Base-by-base conservation (phyloP, 2,113 vertebrate genomes). In the Melanotaenia duboulayi region DNA sequence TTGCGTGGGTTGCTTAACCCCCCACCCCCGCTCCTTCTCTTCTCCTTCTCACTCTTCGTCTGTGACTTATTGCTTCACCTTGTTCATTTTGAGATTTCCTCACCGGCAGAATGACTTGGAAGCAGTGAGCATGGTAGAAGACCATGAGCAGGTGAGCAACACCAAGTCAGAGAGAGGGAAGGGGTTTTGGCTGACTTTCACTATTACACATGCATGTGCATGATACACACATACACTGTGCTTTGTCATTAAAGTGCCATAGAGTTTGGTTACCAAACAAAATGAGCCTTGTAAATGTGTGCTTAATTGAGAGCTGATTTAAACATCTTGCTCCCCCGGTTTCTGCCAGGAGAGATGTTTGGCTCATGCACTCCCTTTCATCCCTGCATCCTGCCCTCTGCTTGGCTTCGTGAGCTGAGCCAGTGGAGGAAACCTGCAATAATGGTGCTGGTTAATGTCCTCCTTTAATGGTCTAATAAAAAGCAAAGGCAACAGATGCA, bases 11-110 rank as follows among this genome's bases (percentile, higher is more conserved):
- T 86, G 89, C 82, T 76, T 71, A 59, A 80, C 84, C 74, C 85
- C 85, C 71, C 65, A 52, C 78, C 75, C 19, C 51, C 32, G 8
- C 13, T 67, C 61, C 78, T 76, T 58, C 58, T 74, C 65, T 68
- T 79, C 76, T 65, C 76, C 77, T 72, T 86, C 82, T 81, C 76
- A 73, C 76, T 83, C 80, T 86, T 83, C 66, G 82, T 89, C 90
- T 89, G 63, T 77, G 84, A 91, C 87, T 90, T 89, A 73, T 87
- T 90, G 83, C 89, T 91, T 88, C 78, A 90, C 63, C 78, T 42
- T 59, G 84, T 84, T 90, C 85, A 90, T 90, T 92, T 87, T 88
- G 40, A 84, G 83, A 92, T 91, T 92, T 91, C 90, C 81, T 83
- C 85, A 80, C 83, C 89, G 65, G 74, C 74, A 78, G 72, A 79